Conservation (phyloP, 2,888 invertebrate species). For the Mesodorylaimus sp. region DNA sequence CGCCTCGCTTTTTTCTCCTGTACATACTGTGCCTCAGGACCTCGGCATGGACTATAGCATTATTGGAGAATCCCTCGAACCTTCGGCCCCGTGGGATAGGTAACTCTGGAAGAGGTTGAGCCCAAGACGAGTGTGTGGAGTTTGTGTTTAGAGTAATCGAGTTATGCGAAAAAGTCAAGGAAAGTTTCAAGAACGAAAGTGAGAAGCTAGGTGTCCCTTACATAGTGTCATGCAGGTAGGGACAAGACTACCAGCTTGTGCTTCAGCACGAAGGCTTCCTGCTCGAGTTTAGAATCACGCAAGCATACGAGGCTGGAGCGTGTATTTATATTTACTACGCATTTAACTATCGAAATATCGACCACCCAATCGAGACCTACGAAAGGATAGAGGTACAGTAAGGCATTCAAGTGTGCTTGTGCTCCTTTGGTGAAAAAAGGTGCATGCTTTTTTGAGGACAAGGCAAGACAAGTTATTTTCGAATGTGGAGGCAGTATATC, state of each 20-base stretch:
- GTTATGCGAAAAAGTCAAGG: constrained; percentile 69
- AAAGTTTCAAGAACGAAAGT: constrained; percentile 44
- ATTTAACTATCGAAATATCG: constrained; percentile 44
- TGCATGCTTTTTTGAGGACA: too few species aligned
- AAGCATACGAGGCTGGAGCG: constrained; percentile 90
- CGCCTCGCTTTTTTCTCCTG: background rate
- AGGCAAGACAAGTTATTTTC: constrained; percentile 74
- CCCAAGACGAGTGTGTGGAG: background rate
- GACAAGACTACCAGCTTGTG: too few species aligned
- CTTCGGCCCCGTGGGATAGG: constrained; percentile 81
- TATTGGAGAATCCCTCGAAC: constrained; percentile 86
- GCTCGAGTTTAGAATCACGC: constrained; percentile 69
- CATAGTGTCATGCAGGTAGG: too few species aligned
- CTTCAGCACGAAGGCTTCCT: too few species aligned
- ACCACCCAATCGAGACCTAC: too few species aligned
- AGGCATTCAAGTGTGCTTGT: constrained; percentile 48
- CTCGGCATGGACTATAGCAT: constrained; percentile 62
- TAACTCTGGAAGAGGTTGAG: too few species aligned
- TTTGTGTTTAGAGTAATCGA: constrained; percentile 43
- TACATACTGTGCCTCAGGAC: constrained; percentile 49
- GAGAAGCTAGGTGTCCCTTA: too few species aligned
- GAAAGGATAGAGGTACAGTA: constrained; percentile 64
- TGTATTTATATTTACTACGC: constrained; percentile 89
- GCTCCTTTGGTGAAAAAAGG: too few species aligned
- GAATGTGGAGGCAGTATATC: constrained; percentile 76